Percentiles rank a stretch among this genome's conserved stretches.
phyloP scores from a whole-genome alignment of 2,113 vertebrate species.

The Phoxinus phoxinus region DNA sequence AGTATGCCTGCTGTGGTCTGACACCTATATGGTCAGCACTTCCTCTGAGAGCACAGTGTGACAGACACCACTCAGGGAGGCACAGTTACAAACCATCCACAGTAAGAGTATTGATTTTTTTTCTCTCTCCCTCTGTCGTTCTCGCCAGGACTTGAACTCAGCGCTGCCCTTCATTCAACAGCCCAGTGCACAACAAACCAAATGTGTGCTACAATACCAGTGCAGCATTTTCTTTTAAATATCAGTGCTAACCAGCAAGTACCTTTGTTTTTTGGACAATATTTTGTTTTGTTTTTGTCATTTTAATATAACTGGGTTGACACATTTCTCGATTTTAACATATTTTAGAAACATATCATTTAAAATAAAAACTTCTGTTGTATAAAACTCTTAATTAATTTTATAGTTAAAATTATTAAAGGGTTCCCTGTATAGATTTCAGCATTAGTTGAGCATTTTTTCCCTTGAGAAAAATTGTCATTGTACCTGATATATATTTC shows the following conservation, averaged over 20 bases:
- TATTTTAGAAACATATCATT: too few species aligned
- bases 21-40: constrained; percentile 72
- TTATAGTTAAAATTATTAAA: too few species aligned
- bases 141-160: constrained; percentile 26
- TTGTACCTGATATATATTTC: too few species aligned
- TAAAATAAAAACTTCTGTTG: too few species aligned
- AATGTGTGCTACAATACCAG: neutral
- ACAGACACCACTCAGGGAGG: constrained; percentile 71
- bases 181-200: neutral
- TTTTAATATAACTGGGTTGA: neutral
- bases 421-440: too few species aligned
- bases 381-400: too few species aligned
- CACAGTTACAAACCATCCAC: constrained; percentile 72
- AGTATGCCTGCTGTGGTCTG: constrained; percentile 64
- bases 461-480: too few species aligned
- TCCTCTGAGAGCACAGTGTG: constrained; percentile 68
- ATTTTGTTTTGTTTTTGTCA: neutral
- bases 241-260: neutral
- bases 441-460: too few species aligned
- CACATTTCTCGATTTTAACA: neutral
- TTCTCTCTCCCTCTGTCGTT: constrained; percentile 54
- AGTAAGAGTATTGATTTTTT: constrained; percentile 76
- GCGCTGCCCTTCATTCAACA: constrained; percentile 6
- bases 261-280: neutral
- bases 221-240: neutral